Percentiles rank a stretch among this genome's conserved stretches.
phyloP scores from a whole-genome alignment of 1,140 invertebrate species.

The Zaprionus africanus region DNA sequence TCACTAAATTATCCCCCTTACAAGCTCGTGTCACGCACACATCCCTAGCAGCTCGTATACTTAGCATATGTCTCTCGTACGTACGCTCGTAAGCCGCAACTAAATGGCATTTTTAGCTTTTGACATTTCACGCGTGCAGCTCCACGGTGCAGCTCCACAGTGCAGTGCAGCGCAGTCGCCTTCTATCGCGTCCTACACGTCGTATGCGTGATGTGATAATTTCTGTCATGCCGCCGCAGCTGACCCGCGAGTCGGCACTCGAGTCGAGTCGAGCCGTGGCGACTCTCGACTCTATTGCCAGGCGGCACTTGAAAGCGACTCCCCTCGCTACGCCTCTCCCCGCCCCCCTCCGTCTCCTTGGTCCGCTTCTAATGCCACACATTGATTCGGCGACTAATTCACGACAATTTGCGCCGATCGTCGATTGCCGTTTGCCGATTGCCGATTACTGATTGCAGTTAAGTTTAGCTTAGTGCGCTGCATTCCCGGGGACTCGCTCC shows the following conservation, averaged over 20 bases:
- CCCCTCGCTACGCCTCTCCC: neutral
- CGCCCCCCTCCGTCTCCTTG: neutral
- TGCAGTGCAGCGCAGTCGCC: neutral
- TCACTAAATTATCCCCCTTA: too few relatives aligned
- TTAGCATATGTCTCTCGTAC: conserved; percentile 5
- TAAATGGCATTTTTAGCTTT: conserved; percentile 80
- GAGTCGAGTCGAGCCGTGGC: conserved; percentile 12
- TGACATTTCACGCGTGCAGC: conserved; percentile 80
- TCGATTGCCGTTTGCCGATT: conserved; percentile 14
- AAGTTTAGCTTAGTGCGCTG: neutral
- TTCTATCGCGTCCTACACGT: conserved; percentile 66
- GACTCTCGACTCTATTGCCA: neutral
- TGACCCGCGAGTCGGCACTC: neutral
- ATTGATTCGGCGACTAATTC: conserved; percentile 70
- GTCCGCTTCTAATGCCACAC: conserved; percentile 52
- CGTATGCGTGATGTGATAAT: conserved; percentile 82
- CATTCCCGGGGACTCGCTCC: conserved; percentile 14
- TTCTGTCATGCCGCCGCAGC: conserved; percentile 43
- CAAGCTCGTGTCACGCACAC: conserved; percentile 8
- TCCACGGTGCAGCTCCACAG: conserved; percentile 15
- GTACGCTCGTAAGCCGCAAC: conserved; percentile 16
- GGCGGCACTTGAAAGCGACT: conserved; percentile 47
- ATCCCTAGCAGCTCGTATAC: neutral
- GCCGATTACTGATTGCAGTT: conserved; percentile 6
- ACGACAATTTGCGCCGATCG: conserved; percentile 75